These are phyloP conservation scores for Leucoraja ocellata DNA, from an alignment of 2,797 vertebrate species.

Conservation along the genomic window DNA sequence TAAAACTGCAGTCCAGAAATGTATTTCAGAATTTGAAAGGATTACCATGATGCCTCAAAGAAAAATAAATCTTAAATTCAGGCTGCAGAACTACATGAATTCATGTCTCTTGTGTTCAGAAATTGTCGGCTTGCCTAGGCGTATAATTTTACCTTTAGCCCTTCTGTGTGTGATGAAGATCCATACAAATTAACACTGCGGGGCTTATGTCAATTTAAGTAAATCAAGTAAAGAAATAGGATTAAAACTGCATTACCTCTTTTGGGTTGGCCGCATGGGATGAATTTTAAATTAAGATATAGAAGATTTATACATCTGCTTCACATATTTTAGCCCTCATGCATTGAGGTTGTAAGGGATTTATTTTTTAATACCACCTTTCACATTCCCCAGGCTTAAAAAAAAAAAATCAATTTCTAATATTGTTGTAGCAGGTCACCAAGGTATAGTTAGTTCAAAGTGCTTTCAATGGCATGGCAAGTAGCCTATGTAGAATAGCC, in stretches of 20 bases:
- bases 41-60: background rate
- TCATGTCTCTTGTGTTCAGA: background rate
- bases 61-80: background rate
- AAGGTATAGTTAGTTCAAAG: background rate
- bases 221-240: background rate
- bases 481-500: background rate
- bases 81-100: background rate
- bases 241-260: conserved; percentile 33
- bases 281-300: conserved; percentile 31
- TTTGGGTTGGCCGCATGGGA: conserved; percentile 1
- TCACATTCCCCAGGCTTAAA: conserved; percentile 22
- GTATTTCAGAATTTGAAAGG: background rate
- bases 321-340: background rate
- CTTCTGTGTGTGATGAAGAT: background rate
- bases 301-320: conserved; percentile 12
- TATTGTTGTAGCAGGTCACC: background rate
- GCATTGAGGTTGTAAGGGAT: background rate
- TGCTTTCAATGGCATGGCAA: background rate
- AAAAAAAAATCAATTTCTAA: conserved; percentile 24
- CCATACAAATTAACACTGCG: conserved; percentile 10
- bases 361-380: conserved; percentile 11
- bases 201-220: conserved; percentile 25
- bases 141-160: background rate
- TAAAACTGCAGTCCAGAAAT: background rate
- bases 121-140: background rate